Conservation (phyloP, 2,797 vertebrate species). For the Brachyrhaphis roseni region DNA sequence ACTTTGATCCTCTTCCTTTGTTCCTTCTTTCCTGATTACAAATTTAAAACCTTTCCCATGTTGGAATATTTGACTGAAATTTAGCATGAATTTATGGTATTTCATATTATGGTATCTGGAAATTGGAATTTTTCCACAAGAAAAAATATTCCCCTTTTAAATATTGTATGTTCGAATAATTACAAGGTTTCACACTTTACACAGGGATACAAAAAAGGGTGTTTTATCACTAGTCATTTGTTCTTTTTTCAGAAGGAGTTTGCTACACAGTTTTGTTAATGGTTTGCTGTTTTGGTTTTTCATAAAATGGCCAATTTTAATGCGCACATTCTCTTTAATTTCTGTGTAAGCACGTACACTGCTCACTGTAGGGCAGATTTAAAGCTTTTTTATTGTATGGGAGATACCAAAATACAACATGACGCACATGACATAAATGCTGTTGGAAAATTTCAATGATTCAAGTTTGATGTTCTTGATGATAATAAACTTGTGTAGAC, state of each 20-base stretch:
- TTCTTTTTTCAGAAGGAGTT: conserved; percentile 24
- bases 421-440: neutral
- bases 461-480: conserved; percentile 10
- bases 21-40: neutral
- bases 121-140: neutral
- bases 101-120: neutral
- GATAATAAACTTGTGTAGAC: conserved; percentile 34
- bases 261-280: neutral
- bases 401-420: conserved; percentile 3
- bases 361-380: conserved; percentile 1
- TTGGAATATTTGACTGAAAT: neutral
- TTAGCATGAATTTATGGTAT: neutral
- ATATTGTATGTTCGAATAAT: neutral
- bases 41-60: neutral
- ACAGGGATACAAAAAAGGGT: conserved; percentile 10
- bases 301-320: conserved; percentile 25
- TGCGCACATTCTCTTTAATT: neutral
- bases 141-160: neutral
- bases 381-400: conserved; percentile 23
- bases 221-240: conserved; percentile 5
- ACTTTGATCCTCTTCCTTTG: neutral
- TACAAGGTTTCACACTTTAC: conserved; percentile 15
- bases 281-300: conserved; percentile 22
- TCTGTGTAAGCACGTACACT: neutral
- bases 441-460: conserved; percentile 3